Evolutionary conservation across 1,140 invertebrate genomes (phyloP).

Genomic region (Wiebesia pumilae): DNA sequence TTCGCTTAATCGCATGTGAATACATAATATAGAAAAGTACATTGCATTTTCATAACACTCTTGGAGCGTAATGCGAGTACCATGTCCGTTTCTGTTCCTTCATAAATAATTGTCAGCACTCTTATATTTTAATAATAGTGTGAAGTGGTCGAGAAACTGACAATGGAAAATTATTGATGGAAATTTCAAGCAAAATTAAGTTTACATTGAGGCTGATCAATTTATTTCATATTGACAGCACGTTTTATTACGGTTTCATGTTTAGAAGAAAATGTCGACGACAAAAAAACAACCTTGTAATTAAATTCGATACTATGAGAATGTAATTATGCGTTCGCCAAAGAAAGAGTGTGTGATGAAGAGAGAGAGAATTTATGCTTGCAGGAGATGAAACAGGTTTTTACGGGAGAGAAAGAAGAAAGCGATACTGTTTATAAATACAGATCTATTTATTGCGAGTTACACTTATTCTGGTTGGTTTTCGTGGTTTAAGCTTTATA

Average conservation of each 20-base stretch:
- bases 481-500: background rate
- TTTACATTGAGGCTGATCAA: background rate
- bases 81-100: background rate
- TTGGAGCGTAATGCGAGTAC: background rate
- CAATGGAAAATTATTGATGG: background rate
- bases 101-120: conserved; percentile 16
- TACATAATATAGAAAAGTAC: background rate
- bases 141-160: background rate
- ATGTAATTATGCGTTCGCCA: background rate
- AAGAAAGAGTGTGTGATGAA: too few relatives aligned
- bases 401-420: too few relatives aligned
- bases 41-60: background rate
- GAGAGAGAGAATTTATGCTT: too few relatives aligned
- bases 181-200: background rate
- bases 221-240: background rate
- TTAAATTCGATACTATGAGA: background rate
- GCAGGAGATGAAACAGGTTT: too few relatives aligned
- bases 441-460: conserved; percentile 6
- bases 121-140: conserved; percentile 12
- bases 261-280: background rate
- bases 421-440: background rate
- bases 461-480: background rate
- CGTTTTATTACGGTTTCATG: background rate
- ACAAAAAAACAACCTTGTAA: background rate
- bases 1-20: background rate